Conservation (phyloP, 2,113 vertebrate genomes). For the Oophaga pumilio region DNA sequence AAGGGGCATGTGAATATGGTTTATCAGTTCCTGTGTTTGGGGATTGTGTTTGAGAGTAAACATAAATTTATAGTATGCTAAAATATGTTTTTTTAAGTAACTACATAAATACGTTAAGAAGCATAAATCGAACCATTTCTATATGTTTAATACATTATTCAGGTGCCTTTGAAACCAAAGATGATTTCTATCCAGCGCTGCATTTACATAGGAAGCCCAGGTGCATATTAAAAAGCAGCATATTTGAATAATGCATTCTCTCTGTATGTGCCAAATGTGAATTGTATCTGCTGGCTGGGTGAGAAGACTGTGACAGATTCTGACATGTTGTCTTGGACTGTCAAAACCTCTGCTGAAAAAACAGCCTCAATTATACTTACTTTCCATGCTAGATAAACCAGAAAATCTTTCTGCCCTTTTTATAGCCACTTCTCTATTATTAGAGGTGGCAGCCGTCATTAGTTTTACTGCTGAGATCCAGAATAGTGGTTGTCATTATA, state of each 20-base stretch:
- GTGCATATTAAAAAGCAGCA: constrained; percentile 32
- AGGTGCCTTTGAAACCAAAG: not conserved
- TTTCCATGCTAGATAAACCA: constrained; percentile 7
- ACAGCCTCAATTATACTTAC: constrained; percentile 21
- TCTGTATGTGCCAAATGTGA: constrained; percentile 5
- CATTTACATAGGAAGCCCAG: not conserved
- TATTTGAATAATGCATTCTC: constrained; percentile 37
- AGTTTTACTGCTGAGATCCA: constrained; percentile 1
- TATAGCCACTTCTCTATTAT: constrained; percentile 20
- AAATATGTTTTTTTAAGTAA: not conserved
- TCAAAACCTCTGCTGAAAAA: constrained; percentile 38
- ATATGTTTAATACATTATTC: not conserved
- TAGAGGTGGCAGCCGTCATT: constrained; percentile 26
- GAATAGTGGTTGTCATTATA: constrained; percentile 7
- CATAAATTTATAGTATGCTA: not conserved
- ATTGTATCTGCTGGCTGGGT: constrained; percentile 5
- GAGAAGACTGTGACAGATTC: constrained; percentile 41
- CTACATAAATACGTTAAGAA: not conserved
- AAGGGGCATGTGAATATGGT: not conserved
- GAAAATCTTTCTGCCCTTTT: not conserved
- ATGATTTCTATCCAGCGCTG: not conserved
- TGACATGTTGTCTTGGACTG: constrained; percentile 50
- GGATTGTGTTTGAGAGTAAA: not conserved
- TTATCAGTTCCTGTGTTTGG: not conserved
- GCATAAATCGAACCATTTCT: not conserved